Conservation (phyloP, 2,797 vertebrate genomes). For the Poliocrania exsul region DNA sequence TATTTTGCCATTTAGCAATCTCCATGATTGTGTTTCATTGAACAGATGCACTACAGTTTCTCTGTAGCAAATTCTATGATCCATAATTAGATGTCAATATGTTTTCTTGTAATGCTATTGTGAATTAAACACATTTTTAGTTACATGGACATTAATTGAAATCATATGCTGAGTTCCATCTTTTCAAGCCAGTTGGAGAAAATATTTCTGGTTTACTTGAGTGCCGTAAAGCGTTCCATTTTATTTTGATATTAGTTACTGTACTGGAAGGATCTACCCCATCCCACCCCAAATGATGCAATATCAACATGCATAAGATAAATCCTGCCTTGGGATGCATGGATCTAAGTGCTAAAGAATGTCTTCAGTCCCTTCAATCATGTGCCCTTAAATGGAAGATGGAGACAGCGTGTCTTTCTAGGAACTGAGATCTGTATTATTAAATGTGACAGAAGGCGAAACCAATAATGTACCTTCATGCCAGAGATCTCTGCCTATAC, state of each 20-base stretch:
- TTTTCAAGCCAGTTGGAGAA: slow-evolving; percentile 75
- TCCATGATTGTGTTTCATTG: slow-evolving; percentile 77
- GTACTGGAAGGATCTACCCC: background rate
- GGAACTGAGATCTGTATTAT: background rate
- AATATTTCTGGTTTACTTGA: slow-evolving; percentile 78
- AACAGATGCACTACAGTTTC: slow-evolving; percentile 82
- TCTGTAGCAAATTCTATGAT: slow-evolving; percentile 78
- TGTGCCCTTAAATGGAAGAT: background rate
- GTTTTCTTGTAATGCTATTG: slow-evolving; percentile 78
- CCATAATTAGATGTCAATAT: slow-evolving; percentile 85
- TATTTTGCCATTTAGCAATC: slow-evolving; percentile 76
- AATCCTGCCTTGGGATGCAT: background rate
- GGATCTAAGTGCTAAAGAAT: background rate
- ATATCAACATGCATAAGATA: background rate
- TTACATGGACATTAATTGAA: slow-evolving; percentile 84
- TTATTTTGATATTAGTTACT: slow-evolving; percentile 60
- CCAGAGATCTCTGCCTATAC: too few relatives aligned
- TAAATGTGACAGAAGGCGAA: background rate
- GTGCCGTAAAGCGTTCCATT: slow-evolving; percentile 63
- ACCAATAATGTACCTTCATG: background rate
- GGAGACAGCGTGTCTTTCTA: background rate
- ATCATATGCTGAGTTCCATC: slow-evolving; percentile 78
- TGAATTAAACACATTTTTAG: slow-evolving; percentile 83
- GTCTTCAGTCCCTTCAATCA: background rate
- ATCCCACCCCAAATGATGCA: background rate